Evolutionary conservation across 2,113 vertebrate genomes (phyloP).

Genomic region (Arizona elegans): DNA sequence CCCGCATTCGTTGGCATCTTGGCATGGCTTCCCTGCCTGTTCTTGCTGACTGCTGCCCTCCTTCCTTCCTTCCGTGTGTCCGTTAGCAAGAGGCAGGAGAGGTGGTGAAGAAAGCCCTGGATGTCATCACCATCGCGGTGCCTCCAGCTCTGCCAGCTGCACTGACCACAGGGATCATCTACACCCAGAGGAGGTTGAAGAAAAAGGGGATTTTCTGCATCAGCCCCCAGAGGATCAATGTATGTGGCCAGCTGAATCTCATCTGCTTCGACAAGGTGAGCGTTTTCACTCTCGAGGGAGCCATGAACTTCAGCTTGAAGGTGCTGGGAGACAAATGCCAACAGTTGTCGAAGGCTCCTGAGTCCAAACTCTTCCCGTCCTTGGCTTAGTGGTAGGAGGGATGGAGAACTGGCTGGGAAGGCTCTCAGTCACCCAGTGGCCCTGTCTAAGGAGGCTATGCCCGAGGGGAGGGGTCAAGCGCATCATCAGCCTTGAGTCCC

Average conservation of each 20-base stretch:
- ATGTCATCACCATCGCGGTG: constrained; percentile 77
- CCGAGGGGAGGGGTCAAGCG: neutral
- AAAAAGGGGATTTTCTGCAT: constrained; percentile 78
- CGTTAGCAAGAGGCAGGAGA: constrained; percentile 64
- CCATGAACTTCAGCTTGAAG: neutral
- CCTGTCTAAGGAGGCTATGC: neutral
- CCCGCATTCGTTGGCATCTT: neutral
- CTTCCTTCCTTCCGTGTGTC: constrained; percentile 27
- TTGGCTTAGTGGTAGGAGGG: neutral
- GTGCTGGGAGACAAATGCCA: neutral
- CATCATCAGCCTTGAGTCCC: neutral
- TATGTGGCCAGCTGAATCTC: constrained; percentile 78
- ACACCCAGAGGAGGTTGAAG: constrained; percentile 73
- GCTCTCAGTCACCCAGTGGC: neutral
- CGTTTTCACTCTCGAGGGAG: neutral
- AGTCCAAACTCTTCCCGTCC: neutral
- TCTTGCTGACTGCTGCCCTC: neutral
- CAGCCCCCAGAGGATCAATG: constrained; percentile 78
- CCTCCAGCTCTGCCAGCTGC: constrained; percentile 78
- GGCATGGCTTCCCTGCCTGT: neutral
- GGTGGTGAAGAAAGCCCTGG: constrained; percentile 74
- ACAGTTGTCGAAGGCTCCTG: neutral
- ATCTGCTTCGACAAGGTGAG: constrained; percentile 81
- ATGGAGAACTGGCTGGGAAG: neutral
- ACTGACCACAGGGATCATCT: constrained; percentile 77